Base-by-base conservation (phyloP, 2,797 vertebrate genomes). In the Anableps anableps region DNA sequence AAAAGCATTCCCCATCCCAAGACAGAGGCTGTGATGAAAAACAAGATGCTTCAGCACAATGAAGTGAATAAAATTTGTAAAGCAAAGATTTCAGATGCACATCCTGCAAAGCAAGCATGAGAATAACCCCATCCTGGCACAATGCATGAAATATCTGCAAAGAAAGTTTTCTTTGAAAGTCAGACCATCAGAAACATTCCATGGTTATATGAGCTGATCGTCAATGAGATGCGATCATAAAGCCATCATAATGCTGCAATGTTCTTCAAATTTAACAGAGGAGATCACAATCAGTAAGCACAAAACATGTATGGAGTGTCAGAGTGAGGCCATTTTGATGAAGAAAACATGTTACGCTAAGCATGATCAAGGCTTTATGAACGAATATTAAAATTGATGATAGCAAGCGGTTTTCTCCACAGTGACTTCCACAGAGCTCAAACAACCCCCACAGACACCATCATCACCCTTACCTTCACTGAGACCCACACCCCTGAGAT, bases 401-500 rank as follows among this genome's bases (percentile, higher is more conserved):
- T 70, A 78, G 88, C 68, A 58, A 85, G 88, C 90, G 82, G 93
- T 91, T 90, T 88, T 93, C 89, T 94, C 92, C 94, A 91, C 93
- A 91, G 92, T 93, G 95, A 93, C 88, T 41, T 87, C 92, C 79
- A 73, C 66, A 19, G 74, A 78, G 66, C 60, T 66, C 10, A 17
- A 60, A 23, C 34, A 5, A 14, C 43, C 16, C 47, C 51, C 1
- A 1, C 50, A 71, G 36, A 64, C 66, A 70, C 85, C 77, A 66
- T 21, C 79, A 60, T 60, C 79, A 41, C 87, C 94, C 97, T 98
- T 98, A 98, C 97, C 98, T 98, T 96, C 96, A 95, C 95, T 96
- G 95, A 96, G 95, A 96, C 95, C 96, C 96, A 97, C 79, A 97
- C 93, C 94, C 95, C 89, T 95, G 94, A 92, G 92, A 95, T 95